Percentiles rank a stretch among this genome's conserved stretches.
phyloP scores from a whole-genome alignment of 2,113 vertebrate species.

The Pleuronectes platessa region DNA sequence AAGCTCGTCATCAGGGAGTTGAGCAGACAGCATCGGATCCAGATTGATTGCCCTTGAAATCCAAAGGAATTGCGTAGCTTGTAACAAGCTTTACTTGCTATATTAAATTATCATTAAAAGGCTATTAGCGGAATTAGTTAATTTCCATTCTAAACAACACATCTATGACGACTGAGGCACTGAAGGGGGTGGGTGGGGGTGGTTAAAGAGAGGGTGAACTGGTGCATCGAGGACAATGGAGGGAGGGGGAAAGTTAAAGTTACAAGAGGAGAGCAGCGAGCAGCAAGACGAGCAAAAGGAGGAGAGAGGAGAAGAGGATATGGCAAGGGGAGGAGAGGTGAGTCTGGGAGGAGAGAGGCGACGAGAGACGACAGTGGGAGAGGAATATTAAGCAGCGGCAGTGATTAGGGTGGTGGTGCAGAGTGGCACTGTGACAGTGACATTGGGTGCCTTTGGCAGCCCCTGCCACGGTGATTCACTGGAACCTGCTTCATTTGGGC shows the following conservation, averaged over 20 bases:
- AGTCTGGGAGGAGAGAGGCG: constrained; percentile 50
- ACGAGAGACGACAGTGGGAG: constrained; percentile 57
- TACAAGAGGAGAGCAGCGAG: constrained; percentile 2
- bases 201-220: too few relatives aligned
- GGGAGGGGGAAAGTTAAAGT: constrained; percentile 25
- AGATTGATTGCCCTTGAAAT: constrained; percentile 75
- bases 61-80: constrained; percentile 59
- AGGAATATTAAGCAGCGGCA: constrained; percentile 87
- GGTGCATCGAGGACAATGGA: neutral
- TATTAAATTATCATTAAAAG: constrained; percentile 84
- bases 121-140: constrained; percentile 91
- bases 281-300: constrained; percentile 13
- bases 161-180: constrained; percentile 34
- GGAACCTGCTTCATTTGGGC: constrained; percentile 90
- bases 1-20: constrained; percentile 53
- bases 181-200: neutral
- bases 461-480: constrained; percentile 83
- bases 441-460: constrained; percentile 89
- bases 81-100: constrained; percentile 75
- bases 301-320: constrained; percentile 29
- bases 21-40: constrained; percentile 58
- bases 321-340: constrained; percentile 38
- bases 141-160: constrained; percentile 71
- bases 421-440: constrained; percentile 88
- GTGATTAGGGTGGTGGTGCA: constrained; percentile 85